These are phyloP conservation scores for Camelus bactrianus DNA, from an alignment of 2,113 vertebrate species.

Conservation along the genomic window DNA sequence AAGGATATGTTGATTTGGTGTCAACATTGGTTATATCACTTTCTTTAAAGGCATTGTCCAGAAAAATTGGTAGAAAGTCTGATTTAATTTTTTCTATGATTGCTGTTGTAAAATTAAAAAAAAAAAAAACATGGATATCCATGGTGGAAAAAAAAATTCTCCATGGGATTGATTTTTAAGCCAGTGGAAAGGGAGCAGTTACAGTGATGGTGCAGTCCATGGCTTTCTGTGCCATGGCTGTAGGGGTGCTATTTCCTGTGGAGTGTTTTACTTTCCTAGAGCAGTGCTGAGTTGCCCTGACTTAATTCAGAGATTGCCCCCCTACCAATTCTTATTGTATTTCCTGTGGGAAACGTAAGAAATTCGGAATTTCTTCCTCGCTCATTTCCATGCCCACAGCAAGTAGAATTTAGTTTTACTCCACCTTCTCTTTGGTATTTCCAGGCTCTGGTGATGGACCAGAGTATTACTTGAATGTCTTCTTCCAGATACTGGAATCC, in stretches of 20 bases:
- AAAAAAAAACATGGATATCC: not conserved
- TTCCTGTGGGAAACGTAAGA: not conserved
- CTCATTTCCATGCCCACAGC: not conserved
- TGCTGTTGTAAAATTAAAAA: not conserved
- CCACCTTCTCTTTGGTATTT: not conserved
- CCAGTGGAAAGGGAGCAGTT: not conserved
- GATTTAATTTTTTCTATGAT: not conserved
- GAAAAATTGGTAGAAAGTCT: not conserved
- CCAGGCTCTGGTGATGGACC: not conserved
- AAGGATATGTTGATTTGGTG: not conserved
- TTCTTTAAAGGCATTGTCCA: not conserved
- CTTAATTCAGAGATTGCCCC: not conserved
- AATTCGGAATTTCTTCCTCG: not conserved
- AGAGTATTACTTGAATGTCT: not conserved
- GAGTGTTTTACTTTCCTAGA: not conserved
- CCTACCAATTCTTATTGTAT: not conserved
- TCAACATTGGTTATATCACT: not conserved
- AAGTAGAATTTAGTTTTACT: not conserved
- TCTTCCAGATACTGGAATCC: not conserved
- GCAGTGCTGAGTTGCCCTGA: not conserved
- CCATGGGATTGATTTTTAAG: not conserved
- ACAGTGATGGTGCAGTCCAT: accelerated
- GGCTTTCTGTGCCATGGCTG: accelerated
- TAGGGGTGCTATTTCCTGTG: not conserved
- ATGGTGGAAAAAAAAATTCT: not conserved